Base-by-base conservation (phyloP, 2,888 invertebrate species). In the Caenorhabditis sp. region DNA sequence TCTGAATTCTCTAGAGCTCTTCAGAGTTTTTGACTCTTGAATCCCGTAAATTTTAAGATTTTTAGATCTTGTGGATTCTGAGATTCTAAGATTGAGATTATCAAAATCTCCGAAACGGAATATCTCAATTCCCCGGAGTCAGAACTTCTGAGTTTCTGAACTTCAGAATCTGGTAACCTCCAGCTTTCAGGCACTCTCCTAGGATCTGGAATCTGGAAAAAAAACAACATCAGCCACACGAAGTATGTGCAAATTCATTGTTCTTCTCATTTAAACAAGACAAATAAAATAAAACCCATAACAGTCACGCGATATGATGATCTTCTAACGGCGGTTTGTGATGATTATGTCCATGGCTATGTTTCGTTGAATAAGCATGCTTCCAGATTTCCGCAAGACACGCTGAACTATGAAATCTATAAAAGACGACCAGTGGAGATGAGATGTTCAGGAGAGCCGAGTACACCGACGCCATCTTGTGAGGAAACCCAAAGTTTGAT, bases 381-480 rank as follows among this genome's bases (percentile, higher is more conserved):
- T 88, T 87, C 87, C 88, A 88, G 44, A 88, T 84, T 68, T 87
- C 88, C 3, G 88, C 87, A 24, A 88, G 64, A 66, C 88, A 88
- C 10, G 85, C 88, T 12, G 87, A 87, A 69, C 86, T 85, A 59
- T 88, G 88, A 58, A 88, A 88, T 63, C 88, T 72, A 56, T 73
- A 80, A 58, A 85, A 85, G 14, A 85, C 85, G 22, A 85, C 75
- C 1, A 85, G 61, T 0, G 85, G 85, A 7, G 82, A 82, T 38
- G 76, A 75, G n/a, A 82, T 69, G 28, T 85, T 79, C 1, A 85
- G 58, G 14, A 85, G 80, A 0, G 59, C 66, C 7, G 75, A 72
- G 80, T 91, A 91, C n/a, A 84, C 80, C 8, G 74, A 31, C 5
- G 72, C 44, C 38, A 80, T 80, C 12, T 73, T 41, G n/a, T 76